These are phyloP conservation scores for Aphidius colemani DNA, from an alignment of 2,888 invertebrate species.

Conservation along the genomic window DNA sequence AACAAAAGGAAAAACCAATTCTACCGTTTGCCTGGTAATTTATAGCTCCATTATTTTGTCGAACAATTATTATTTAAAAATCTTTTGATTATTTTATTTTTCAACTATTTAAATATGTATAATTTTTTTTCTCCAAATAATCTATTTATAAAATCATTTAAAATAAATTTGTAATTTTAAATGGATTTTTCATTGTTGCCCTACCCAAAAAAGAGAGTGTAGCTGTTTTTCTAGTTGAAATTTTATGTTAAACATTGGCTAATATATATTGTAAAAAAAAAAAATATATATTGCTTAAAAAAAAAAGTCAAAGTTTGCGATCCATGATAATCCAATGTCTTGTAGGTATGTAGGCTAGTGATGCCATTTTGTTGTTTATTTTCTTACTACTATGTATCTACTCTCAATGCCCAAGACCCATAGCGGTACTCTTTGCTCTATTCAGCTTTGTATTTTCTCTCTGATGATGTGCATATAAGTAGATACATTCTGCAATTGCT, in stretches of 20 bases:
- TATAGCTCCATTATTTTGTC: slow-evolving; percentile 43
- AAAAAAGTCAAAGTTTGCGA: slow-evolving; percentile 16
- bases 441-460: too few species aligned
- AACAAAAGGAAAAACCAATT: slow-evolving; percentile 26
- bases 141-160: too few species aligned
- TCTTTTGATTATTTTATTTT: slow-evolving; percentile 8
- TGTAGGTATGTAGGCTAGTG: slow-evolving; percentile 53
- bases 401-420: slow-evolving; percentile 11
- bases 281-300: too few species aligned
- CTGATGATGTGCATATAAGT: too few species aligned
- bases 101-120: background rate
- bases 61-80: slow-evolving; percentile 47
- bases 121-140: too few species aligned
- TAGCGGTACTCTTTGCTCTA: slow-evolving; percentile 32
- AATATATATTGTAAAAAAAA: too few species aligned
- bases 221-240: too few species aligned
- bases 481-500: too few species aligned
- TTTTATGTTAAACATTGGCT: too few species aligned
- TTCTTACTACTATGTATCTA: slow-evolving; percentile 7
- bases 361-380: slow-evolving; percentile 48
- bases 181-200: too few species aligned
- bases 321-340: slow-evolving; percentile 32
- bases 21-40: slow-evolving; percentile 43
- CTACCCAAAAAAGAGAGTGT: too few species aligned
- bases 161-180: too few species aligned